Percentiles rank a stretch among this genome's conserved stretches.
Conservation (phyloP, 2,113 vertebrate species). For the Gymnorhina tibicen region DNA sequence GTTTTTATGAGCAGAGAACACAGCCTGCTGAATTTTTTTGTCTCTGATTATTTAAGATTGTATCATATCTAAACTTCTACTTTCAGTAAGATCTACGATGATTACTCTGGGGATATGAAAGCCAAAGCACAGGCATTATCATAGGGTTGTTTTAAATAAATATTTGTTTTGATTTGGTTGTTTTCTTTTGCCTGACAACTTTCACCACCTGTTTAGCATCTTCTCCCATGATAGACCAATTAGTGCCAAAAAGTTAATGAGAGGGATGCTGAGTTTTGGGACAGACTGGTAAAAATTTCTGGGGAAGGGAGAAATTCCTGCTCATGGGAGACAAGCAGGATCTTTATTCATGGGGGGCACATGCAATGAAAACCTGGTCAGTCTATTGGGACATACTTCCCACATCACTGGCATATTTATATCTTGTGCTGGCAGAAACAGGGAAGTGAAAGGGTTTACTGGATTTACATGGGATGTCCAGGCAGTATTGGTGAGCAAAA, state of each 20-base stretch:
- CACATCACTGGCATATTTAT: not conserved
- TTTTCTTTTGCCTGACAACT: not conserved
- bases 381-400: not conserved
- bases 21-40: not conserved
- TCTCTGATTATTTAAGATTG: not conserved
- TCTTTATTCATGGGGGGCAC: not conserved
- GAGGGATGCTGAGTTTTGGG: not conserved
- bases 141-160: not conserved
- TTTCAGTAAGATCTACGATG: not conserved
- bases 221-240: not conserved
- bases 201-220: not conserved
- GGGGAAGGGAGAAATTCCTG: not conserved
- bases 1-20: not conserved
- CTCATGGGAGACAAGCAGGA: not conserved
- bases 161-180: not conserved
- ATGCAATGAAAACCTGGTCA: not conserved
- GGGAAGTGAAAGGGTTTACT: not conserved
- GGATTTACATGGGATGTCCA: not conserved
- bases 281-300: not conserved
- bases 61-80: not conserved
- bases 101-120: not conserved
- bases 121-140: not conserved
- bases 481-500: not conserved
- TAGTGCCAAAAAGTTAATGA: not conserved
- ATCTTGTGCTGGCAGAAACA: not conserved